Base-by-base conservation (phyloP, 1,140 invertebrate genomes). In the Piezodorus guildinii region DNA sequence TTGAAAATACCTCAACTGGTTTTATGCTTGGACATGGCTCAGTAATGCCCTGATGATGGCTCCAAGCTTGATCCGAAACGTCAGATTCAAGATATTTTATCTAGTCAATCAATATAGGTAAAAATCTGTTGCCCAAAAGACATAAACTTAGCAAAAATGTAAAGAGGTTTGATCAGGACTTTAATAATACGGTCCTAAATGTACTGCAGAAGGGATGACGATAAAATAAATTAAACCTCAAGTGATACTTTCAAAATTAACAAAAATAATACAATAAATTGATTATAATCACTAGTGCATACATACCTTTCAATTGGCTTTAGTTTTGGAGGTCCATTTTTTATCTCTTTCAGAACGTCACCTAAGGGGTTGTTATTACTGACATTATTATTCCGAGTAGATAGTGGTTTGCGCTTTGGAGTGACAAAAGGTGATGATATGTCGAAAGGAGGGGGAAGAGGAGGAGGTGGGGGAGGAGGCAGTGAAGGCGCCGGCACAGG, bases 261-360 rank as follows among this genome's bases (percentile, higher is more conserved):
- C n/a, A n/a, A n/a, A n/a, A n/a, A n/a, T n/a, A 51, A 51, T 51
- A 51, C 21, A 17, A 17, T 3, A 21, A 19, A 21, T 30, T 25
- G 14, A 52, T 52, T 19, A 17, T 30, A 43, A 43, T 30, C 27
- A 30, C 3, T 8, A 30, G 27, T 30, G n/a, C 15, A 60, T 60
- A 21, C 27, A 44, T 62, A 62, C 62, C 62, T 62, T 39, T 49
- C 23, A 17, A 62, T 62, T 4, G 62, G 62, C 21, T 62, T 62
- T 21, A 62, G 21, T 54, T 62, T 51, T 17, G 62, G 62, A 14
- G 19, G 23, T 10, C 49, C 62, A 27, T 52, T 62, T n/a, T 51
- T 52, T 23, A 62, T 62, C 21, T 62, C 46, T 19, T 62, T 62
- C 15, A 62, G 27, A 19, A 62, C 45, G 10, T 49, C 62, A 23